Percentiles rank a stretch among this genome's conserved stretches.
Evolutionary conservation across 2,888 invertebrate genomes (phyloP).

Genomic region (Eupeodes luniger): DNA sequence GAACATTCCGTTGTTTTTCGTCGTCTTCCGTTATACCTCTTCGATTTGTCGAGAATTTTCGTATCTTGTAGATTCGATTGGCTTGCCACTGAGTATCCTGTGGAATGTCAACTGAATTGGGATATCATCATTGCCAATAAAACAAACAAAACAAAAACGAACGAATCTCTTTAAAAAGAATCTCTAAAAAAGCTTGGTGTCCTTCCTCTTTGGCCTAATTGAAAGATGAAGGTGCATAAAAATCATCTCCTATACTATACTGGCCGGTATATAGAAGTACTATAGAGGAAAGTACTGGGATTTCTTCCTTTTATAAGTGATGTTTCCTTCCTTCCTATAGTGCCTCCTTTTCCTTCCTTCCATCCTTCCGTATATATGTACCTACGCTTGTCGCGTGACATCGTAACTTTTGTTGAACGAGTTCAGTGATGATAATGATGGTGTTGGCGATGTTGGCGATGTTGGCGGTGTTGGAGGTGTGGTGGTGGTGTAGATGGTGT

Average conservation of each 20-base stretch:
- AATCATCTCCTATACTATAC: not conserved
- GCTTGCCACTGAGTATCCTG: conserved; percentile 43
- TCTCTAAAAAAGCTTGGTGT: conserved; percentile 14
- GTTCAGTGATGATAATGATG: not conserved
- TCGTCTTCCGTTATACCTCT: conserved; percentile 60
- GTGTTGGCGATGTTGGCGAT: not conserved
- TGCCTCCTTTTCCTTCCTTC: conserved; percentile 6
- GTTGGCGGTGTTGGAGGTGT: not conserved
- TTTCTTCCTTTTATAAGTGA: conserved; percentile 25
- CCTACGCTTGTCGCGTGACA: conserved; percentile 58
- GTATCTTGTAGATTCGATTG: conserved; percentile 38
- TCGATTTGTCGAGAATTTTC: conserved; percentile 65
- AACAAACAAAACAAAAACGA: conserved; percentile 10
- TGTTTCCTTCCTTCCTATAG: conserved; percentile 39
- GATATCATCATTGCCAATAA: conserved; percentile 51
- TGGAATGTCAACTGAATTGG: conserved; percentile 60
- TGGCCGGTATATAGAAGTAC: conserved; percentile 1
- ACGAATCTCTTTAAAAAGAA: conserved; percentile 11
- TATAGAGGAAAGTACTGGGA: not conserved
- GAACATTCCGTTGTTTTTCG: conserved; percentile 29
- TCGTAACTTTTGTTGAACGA: conserved; percentile 48
- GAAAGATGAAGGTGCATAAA: conserved; percentile 46
- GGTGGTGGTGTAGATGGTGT: not conserved
- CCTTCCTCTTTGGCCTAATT: conserved; percentile 53
- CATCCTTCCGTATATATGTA: not conserved